phyloP scores from a whole-genome alignment of 2,888 invertebrate species.

The Rotaria socialis region DNA sequence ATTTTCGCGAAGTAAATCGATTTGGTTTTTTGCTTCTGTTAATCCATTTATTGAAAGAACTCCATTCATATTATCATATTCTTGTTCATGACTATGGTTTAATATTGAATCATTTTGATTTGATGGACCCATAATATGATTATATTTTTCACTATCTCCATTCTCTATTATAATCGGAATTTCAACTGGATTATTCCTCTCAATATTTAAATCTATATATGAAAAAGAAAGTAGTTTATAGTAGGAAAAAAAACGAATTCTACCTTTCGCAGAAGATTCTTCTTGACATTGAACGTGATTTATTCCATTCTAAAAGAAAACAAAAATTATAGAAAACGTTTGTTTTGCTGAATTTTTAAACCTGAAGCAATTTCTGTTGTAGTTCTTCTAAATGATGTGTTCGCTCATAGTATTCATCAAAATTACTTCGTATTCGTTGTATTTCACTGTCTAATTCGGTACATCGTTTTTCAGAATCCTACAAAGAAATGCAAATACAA shows the following conservation, averaged over 20 bases:
- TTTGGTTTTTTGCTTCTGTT: neutral
- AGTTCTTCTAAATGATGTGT: constrained; percentile 25
- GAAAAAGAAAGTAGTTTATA: neutral
- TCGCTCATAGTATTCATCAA: constrained; percentile 11
- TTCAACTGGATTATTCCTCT: neutral
- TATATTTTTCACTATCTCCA: neutral
- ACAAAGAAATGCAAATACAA: too few relatives aligned
- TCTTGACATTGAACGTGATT: neutral
- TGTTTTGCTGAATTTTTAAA: neutral
- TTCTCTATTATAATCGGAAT: neutral
- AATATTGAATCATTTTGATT: neutral
- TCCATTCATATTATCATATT: neutral
- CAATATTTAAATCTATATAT: neutral
- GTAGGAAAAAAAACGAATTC: too few relatives aligned
- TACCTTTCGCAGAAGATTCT: neutral
- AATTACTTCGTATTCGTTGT: constrained; percentile 15
- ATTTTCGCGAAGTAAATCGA: neutral
- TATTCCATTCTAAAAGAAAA: neutral
- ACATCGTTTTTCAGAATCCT: constrained; percentile 13
- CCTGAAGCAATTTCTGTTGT: neutral
- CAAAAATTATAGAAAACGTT: neutral
- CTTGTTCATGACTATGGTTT: neutral
- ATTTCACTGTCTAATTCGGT: neutral
- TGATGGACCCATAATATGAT: neutral
- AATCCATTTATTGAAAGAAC: neutral